Evolutionary conservation across 2,113 vertebrate genomes (phyloP).

Genomic region (Megaceryle maxima): DNA sequence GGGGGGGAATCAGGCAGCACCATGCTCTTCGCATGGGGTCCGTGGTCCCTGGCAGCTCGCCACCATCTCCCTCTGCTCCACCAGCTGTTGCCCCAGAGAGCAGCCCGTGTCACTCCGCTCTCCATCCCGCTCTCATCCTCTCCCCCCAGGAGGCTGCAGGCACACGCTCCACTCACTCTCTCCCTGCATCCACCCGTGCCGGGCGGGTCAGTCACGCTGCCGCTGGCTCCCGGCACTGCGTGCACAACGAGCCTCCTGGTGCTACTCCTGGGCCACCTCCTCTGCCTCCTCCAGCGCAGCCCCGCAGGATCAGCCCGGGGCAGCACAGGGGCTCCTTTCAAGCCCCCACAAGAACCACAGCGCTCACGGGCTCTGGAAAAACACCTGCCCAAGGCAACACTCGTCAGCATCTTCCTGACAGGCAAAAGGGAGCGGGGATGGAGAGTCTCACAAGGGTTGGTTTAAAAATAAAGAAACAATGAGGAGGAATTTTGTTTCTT

Average conservation of each 20-base stretch:
- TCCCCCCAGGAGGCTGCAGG: too few relatives aligned
- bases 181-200: background rate
- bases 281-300: accelerated
- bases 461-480: background rate
- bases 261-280: background rate
- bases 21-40: background rate
- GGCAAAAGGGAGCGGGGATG: background rate
- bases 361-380: accelerated
- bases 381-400: background rate
- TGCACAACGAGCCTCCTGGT: background rate
- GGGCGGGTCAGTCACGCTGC: background rate
- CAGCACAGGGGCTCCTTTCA: background rate
- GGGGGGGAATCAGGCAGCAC: background rate
- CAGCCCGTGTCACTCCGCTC: background rate
- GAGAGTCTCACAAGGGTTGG: background rate
- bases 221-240: background rate
- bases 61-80: background rate
- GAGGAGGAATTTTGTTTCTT: background rate
- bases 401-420: background rate
- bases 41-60: background rate
- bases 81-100: background rate
- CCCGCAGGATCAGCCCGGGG: background rate
- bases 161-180: background rate
- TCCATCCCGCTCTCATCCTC: background rate
- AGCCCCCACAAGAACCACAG: accelerated